Base-by-base conservation (phyloP, 2,888 invertebrate genomes). In the Rotaria sp. region DNA sequence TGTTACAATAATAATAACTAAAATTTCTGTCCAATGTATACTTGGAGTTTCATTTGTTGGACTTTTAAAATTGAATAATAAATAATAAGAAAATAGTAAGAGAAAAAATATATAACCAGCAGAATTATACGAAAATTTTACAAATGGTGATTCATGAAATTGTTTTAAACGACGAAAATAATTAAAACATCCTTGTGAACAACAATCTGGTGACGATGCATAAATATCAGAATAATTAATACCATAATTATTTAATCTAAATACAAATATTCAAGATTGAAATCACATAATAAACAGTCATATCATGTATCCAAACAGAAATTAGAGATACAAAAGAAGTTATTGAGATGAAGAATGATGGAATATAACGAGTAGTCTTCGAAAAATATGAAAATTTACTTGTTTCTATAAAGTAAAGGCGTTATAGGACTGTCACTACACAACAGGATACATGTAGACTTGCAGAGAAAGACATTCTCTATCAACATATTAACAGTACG, bases 81-180 rank as follows among this genome's bases (percentile, higher is more conserved):
- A 41, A 11, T 85, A 85, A 24, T 55, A 85, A 5, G 87, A 85
- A 74, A 87, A 85, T 1, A 87, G 26, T 8, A 67, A 59, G 2
- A 87, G 41, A 59, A 87, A 87, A 30, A 87, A 52, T 13, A 85
- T 48, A 48, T 84, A 74, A 85, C 45, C 21, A 50, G 35, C 41
- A 57, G 13, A 24, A 67, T 67, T 67, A 21, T 67, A 67, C 21
- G 21, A 38, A 35, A 67, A 67, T 67, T 67, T 67, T 38, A 67
- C 15, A 35, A 35, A 35, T 18, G 67, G 67, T 7, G 67, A 35
- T 35, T 67, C 30, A 67, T 67, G 67, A 67, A 67, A 67, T 2
- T 67, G 21, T 67, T 35, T 67, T 35, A 67, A 35, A 8, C 3
- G 67, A 67, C 67, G 67, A 35, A 67, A 35, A 35, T 35, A 35